These are phyloP conservation scores for Psephotus haematonotus DNA, from an alignment of 2,113 vertebrate genomes.

Conservation along the genomic window DNA sequence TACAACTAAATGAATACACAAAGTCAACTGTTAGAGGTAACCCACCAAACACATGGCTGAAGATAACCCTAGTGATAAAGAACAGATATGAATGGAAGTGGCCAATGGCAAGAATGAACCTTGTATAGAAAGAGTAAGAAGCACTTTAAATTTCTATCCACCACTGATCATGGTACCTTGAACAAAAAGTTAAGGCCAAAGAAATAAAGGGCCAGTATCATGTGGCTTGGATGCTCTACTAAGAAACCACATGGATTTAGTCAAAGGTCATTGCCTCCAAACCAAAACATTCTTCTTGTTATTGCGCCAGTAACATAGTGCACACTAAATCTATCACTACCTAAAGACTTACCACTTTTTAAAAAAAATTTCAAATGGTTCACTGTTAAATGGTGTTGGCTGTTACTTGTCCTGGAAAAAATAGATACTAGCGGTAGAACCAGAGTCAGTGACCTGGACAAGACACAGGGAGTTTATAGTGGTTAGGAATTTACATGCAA, in stretches of 20 bases:
- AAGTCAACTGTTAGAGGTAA: background rate
- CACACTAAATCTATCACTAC: background rate
- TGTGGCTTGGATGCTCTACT: background rate
- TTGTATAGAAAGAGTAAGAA: background rate
- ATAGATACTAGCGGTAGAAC: background rate
- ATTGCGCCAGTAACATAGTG: background rate
- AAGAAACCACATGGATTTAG: background rate
- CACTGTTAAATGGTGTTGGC: background rate
- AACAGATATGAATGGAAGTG: background rate
- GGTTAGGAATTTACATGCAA: background rate
- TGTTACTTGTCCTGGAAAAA: background rate
- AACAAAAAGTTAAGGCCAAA: background rate
- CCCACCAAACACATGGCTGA: background rate
- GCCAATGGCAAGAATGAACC: background rate
- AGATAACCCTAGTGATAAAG: background rate
- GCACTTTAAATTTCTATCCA: background rate
- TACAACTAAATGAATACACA: background rate
- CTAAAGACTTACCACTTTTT: background rate
- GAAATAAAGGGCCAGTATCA: background rate
- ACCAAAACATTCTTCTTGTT: background rate
- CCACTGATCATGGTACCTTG: background rate
- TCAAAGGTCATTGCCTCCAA: background rate
- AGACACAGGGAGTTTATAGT: background rate
- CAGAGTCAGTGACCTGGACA: background rate
- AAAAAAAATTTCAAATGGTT: constrained; percentile 1